These are phyloP conservation scores for Sceliomorpha sp. DNA, from an alignment of 2,888 invertebrate genomes.

Conservation along the genomic window DNA sequence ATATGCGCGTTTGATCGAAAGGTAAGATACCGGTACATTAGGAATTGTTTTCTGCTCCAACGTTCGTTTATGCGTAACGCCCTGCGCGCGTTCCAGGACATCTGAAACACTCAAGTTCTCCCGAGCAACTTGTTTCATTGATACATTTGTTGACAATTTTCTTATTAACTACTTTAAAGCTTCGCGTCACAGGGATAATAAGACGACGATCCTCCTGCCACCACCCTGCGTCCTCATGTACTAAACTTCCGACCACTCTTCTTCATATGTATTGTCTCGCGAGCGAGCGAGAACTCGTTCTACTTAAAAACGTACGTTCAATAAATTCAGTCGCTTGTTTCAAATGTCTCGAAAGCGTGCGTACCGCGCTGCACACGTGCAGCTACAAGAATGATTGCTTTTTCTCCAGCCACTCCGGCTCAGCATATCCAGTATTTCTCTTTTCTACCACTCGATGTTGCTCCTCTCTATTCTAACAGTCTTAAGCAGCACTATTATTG, in stretches of 20 bases:
- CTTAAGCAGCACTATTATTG: slow-evolving; percentile 53
- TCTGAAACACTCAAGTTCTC: no score
- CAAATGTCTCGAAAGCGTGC: slow-evolving; percentile 56
- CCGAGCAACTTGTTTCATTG: no score
- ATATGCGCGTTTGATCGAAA: no score
- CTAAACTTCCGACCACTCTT: slow-evolving; percentile 37
- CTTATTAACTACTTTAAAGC: slow-evolving; percentile 7
- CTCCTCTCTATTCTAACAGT: slow-evolving; percentile 42
- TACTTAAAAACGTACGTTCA: slow-evolving; percentile 55
- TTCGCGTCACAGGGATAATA: slow-evolving; percentile 24
- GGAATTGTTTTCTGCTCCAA: no score
- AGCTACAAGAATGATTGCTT: slow-evolving; percentile 52
- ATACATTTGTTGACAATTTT: slow-evolving; percentile 9
- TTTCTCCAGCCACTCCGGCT: slow-evolving; percentile 44
- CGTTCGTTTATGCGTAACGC: neutral
- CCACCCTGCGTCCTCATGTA: slow-evolving; percentile 17
- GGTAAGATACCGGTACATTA: no score
- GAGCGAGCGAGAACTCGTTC: slow-evolving; percentile 45
- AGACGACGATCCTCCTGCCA: slow-evolving; percentile 26
- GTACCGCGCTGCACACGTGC: slow-evolving; percentile 50
- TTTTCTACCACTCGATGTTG: slow-evolving; percentile 45
- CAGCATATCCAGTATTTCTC: slow-evolving; percentile 48
- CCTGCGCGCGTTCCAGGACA: no score
- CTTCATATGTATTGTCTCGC: slow-evolving; percentile 46
- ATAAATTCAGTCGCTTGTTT: slow-evolving; percentile 56